Base-by-base conservation (phyloP, 2,888 invertebrate species). In the Heliconius erato region DNA sequence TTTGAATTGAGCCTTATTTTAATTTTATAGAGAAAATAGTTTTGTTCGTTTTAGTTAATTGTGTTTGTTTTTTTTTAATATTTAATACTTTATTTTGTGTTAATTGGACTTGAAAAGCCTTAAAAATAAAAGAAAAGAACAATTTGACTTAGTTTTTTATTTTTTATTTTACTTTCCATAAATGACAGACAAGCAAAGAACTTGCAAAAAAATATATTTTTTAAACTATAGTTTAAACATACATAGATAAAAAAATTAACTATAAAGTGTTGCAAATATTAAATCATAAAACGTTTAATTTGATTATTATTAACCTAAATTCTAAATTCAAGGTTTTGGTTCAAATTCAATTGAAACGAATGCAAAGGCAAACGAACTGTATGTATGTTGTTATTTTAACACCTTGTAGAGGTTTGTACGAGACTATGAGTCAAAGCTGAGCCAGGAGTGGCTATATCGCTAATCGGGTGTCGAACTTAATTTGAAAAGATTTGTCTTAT, bases 391-490 rank as follows among this genome's bases (percentile, higher is more conserved):
- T 67, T 67, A n/a, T 78, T 40, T 63, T 49, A 78, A 78, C 67
- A 67, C 23, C 44, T 65, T 40, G n/a, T n/a, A 3, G 7, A 63
- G 28, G 32, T 26, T 44, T 67, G 78, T 67, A 65, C 78, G 82
- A 80, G 78, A 80, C 84, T 67, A 44, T 83, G 82, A 84, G 82
- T 84, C 84, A 84, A 35, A 16, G 49, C 49, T 2, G 19, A 9
- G 54, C 65, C 68, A 68, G 83, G 84, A 82, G 83, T 82, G 83
- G 65, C 68, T 65, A n/a, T n/a, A n/a, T n/a, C 16, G 65, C 49
- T 67, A 83, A 83, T 83, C 84, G 84, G 82, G 28, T 80, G n/a
- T 72, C 82, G 79, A 80, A 74, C 80, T 76, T 67, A 71, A 80
- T 78, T 67, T 54, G 78, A 81, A 49, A 76, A 65, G 69, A 74